Percentiles rank a stretch among this genome's conserved stretches.
These are phyloP conservation scores for Invenusta paracnida DNA, from an alignment of 2,888 invertebrate species.

Conservation along the genomic window DNA sequence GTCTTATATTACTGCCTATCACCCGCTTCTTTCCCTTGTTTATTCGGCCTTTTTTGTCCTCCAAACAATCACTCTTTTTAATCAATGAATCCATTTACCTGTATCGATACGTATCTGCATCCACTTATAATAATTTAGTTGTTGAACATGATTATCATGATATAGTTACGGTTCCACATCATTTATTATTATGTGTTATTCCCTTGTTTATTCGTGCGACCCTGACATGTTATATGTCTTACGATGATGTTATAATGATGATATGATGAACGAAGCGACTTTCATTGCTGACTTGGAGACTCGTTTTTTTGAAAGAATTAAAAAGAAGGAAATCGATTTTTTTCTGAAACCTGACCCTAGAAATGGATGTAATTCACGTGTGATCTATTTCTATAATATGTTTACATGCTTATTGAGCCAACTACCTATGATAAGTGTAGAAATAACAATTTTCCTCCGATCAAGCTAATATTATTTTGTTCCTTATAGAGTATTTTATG, in stretches of 20 bases:
- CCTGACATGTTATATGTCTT: background rate
- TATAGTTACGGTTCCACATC: no score
- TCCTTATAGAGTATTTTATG: background rate
- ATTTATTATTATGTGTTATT: no score
- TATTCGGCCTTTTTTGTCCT: background rate
- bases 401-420: no score
- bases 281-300: background rate
- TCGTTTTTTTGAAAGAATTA: background rate
- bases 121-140: background rate
- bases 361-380: background rate
- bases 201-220: background rate
- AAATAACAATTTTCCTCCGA: background rate
- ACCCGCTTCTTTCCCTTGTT: background rate
- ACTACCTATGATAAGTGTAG: background rate
- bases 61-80: background rate
- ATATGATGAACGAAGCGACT: background rate
- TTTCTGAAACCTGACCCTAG: background rate
- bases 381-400: no score
- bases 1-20: no score
- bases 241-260: background rate
- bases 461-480: background rate
- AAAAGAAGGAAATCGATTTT: background rate
- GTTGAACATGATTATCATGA: background rate
- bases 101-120: background rate
- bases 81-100: no score